phyloP scores from a whole-genome alignment of 1,140 invertebrate species.

The Polyergus mexicanus region DNA sequence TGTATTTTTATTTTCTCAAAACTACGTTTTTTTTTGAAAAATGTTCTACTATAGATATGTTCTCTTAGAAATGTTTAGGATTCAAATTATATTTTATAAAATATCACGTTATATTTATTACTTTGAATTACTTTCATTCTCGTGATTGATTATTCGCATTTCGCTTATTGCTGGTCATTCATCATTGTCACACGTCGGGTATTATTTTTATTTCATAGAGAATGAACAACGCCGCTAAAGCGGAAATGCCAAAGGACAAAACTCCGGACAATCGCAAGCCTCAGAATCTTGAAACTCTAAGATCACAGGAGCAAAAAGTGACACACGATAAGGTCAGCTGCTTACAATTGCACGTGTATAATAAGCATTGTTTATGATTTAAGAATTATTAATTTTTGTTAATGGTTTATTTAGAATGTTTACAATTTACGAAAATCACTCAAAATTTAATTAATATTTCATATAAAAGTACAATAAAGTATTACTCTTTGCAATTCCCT shows the following conservation, averaged over 20 bases:
- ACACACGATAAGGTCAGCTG: constrained; percentile 83
- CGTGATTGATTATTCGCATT: background rate
- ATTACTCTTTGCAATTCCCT: no score
- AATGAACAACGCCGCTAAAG: constrained; percentile 77
- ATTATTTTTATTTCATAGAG: constrained; percentile 69
- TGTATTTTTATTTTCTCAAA: background rate
- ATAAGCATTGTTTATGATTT: background rate
- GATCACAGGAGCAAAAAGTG: constrained; percentile 83
- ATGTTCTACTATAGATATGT: background rate
- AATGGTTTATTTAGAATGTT: no score
- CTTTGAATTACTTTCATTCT: background rate
- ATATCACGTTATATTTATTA: background rate
- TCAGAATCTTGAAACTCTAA: constrained; percentile 78
- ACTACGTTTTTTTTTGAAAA: background rate
- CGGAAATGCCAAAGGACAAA: constrained; percentile 73
- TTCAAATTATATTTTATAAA: background rate
- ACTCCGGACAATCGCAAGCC: constrained; percentile 76
- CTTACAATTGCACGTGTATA: background rate
- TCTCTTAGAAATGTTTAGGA: background rate
- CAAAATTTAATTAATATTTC: no score
- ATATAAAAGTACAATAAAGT: no score
- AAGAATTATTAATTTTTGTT: no score
- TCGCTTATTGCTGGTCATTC: background rate
- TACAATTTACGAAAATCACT: no score
- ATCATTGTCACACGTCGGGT: background rate